These are phyloP conservation scores for Tupaia chinensis DNA, from an alignment of 2,113 vertebrate genomes.

Conservation along the genomic window DNA sequence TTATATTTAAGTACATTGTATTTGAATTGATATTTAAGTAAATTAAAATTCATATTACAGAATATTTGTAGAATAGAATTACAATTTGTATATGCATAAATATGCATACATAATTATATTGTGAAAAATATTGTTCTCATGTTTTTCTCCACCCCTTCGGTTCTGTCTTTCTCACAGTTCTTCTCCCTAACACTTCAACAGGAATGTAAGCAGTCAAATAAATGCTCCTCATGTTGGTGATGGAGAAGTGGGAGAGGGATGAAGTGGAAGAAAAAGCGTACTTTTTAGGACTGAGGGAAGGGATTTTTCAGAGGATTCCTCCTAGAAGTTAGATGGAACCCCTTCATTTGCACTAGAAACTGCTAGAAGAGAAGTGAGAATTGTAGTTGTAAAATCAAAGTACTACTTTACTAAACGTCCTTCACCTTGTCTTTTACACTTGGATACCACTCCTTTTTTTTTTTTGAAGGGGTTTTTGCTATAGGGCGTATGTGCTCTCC, in stretches of 20 bases:
- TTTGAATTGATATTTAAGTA: no score
- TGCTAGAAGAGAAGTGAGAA: not conserved
- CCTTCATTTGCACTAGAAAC: no score
- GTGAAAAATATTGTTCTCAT: not conserved
- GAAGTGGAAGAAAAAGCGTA: not conserved
- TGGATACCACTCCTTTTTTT: not conserved
- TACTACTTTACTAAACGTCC: not conserved
- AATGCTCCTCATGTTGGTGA: not conserved
- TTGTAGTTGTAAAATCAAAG: not conserved
- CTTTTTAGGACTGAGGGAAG: not conserved
- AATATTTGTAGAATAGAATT: no score
- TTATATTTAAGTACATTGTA: no score
- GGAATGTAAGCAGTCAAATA: not conserved
- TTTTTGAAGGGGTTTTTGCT: no score
- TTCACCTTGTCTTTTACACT: conserved; percentile 25
- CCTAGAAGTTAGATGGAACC: not conserved
- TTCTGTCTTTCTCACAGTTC: not conserved
- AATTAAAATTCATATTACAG: no score
- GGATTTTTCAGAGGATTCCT: not conserved
- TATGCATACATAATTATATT: not conserved
- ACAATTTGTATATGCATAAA: not conserved
- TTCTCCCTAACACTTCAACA: not conserved
- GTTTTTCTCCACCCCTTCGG: not conserved
- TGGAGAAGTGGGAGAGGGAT: not conserved
- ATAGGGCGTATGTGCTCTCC: no score